Conservation (phyloP, 2,888 invertebrate species). For the Lepas anatifera region DNA sequence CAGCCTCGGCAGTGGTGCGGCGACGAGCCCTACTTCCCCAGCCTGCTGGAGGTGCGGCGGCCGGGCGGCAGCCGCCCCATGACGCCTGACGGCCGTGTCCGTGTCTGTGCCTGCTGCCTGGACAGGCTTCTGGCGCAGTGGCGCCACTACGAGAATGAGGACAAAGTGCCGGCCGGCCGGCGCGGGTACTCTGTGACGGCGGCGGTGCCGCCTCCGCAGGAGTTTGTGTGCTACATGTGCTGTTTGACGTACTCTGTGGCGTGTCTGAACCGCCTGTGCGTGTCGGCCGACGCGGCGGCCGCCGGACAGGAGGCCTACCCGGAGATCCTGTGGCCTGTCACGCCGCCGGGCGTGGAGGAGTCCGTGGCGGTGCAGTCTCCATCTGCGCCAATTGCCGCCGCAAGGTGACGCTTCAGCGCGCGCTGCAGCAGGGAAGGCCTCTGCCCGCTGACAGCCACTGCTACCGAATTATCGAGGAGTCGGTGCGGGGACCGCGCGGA, state of each 20-base stretch:
- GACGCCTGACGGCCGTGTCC: conserved; percentile 57
- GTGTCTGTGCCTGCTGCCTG: conserved; percentile 68
- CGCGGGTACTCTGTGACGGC: neutral
- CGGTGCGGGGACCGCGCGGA: neutral
- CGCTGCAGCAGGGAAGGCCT: conserved; percentile 16
- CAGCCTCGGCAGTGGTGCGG: conserved; percentile 39
- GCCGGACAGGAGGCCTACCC: conserved; percentile 83
- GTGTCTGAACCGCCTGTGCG: conserved; percentile 61
- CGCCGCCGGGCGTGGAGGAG: conserved; percentile 45
- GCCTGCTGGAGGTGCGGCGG: conserved; percentile 57
- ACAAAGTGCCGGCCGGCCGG: neutral
- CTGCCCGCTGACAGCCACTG: conserved; percentile 17
- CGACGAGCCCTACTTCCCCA: conserved; percentile 36
- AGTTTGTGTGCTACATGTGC: conserved; percentile 82
- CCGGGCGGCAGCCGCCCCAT: conserved; percentile 75
- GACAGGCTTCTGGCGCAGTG: conserved; percentile 77
- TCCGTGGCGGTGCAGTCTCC: conserved; percentile 29
- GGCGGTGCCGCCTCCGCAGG: conserved; percentile 27
- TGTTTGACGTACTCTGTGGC: conserved; percentile 66
- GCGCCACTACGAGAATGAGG: conserved; percentile 57
- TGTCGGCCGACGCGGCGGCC: conserved; percentile 66
- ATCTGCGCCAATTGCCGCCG: neutral
- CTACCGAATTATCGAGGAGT: conserved; percentile 14
- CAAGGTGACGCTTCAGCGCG: conserved; percentile 54
- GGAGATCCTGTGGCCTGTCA: conserved; percentile 67